Evolutionary conservation across 2,888 invertebrate species (phyloP), one percentile per base, ranked within the genome.

Genomic region (Siphlonurus alternatus): DNA sequence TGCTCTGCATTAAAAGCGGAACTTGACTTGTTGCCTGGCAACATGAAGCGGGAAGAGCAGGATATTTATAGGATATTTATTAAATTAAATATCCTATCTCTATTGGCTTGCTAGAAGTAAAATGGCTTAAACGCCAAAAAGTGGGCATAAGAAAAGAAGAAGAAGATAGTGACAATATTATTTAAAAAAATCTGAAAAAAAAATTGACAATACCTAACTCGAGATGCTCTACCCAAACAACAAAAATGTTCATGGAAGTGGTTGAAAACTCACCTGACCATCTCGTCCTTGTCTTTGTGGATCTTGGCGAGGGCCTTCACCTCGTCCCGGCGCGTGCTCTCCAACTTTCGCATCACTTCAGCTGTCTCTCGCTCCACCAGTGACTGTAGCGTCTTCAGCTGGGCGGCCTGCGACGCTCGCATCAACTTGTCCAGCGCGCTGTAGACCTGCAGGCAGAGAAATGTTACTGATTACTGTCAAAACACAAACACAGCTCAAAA

Each of bases 221-320:
- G n/a, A n/a, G n/a, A n/a, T n/a, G n/a, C n/a, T n/a, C 80, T 10
- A 68, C 65, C 66, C 66, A n/a, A 18, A 63, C 5, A 65, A 61
- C 51, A 53, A 15, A 5, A 24, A 25, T 24, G n/a, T 61, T 10
- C 19, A 70, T 71, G 63, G 18, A 61, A 59, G 60, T 61, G 23
- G 60, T 3, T 10, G 22, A 18, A 25, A 15, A 1, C 63, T 65
- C 56, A 70, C 70, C 72, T 67, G 67, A 87, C 86, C 70, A 95
- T 81, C 74, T 96, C 96, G 69, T 91, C 93, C 71, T 93, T 89
- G 75, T 96, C 94, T 70, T 89, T 84, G 74, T 93, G 92, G 66
- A 87, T 87, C 74, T 93, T 90, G 23, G 89, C 86, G 66, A 96
- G 78, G 61, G 85, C 84, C 74, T 93, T 93, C 66, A 93, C 90